Conservation (phyloP, 2,888 invertebrate genomes). For the Drosophila mayaguana region DNA sequence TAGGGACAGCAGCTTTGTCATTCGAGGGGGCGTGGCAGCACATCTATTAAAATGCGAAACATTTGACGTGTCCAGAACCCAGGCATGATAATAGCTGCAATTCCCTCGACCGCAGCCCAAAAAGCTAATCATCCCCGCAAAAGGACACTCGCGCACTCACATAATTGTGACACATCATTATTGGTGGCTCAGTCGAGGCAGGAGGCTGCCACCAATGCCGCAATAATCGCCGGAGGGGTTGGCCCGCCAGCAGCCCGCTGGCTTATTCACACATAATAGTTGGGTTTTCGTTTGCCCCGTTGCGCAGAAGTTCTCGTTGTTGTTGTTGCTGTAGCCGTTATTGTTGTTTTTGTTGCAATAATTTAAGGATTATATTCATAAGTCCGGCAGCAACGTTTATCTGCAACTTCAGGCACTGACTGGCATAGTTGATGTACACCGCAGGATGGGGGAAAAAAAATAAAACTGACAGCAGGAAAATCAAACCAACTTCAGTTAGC, state of each 20-base stretch:
- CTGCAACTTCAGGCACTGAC: slow-evolving; percentile 53
- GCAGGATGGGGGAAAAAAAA: slow-evolving; percentile 1
- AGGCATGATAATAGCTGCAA: slow-evolving; percentile 56
- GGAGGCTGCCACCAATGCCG: slow-evolving; percentile 38
- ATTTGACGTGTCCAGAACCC: slow-evolving; percentile 40
- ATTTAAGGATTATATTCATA: slow-evolving; percentile 80
- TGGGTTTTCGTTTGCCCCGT: slow-evolving; percentile 61
- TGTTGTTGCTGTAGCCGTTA: slow-evolving; percentile 57
- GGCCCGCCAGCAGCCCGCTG: slow-evolving; percentile 28
- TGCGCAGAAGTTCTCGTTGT: slow-evolving; percentile 50
- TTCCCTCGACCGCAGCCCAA: slow-evolving; percentile 62
- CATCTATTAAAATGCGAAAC: slow-evolving; percentile 65
- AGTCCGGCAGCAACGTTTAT: slow-evolving; percentile 68
- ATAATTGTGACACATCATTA: slow-evolving; percentile 73
- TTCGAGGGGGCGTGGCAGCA: slow-evolving; percentile 35
- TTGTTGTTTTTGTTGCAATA: slow-evolving; percentile 69
- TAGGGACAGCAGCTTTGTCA: slow-evolving; percentile 4
- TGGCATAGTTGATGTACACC: slow-evolving; percentile 45
- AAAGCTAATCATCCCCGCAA: slow-evolving; percentile 71
- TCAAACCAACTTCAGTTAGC: background rate
- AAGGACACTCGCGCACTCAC: slow-evolving; percentile 46
- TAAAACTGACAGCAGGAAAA: background rate
- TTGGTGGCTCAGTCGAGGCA: slow-evolving; percentile 30
- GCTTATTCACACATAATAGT: slow-evolving; percentile 75
- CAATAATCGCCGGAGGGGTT: slow-evolving; percentile 20